Base-by-base conservation (phyloP, 2,113 vertebrate genomes). In the Nymphicus hollandicus region DNA sequence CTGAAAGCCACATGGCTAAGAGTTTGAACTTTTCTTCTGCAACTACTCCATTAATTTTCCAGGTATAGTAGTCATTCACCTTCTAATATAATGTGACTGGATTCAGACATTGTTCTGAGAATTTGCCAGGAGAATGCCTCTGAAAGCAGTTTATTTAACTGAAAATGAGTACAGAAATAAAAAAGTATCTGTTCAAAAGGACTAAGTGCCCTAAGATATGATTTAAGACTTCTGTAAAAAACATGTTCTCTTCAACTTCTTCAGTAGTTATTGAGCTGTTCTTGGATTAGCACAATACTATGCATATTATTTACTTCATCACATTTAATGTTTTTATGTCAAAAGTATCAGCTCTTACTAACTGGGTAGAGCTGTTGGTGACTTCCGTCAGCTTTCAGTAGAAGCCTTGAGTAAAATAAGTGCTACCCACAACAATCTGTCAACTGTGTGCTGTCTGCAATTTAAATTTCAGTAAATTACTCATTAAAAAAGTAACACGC, bases 1-100 rank as follows among this genome's bases (percentile, higher is more conserved):
- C 98, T 29, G 99, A 99, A 96, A 98, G 53, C 46, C 98, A 99
- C 71, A 96, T 98, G 84, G 94, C 97, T 69, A 99, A 99, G 96
- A 98, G 96, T 93, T 96, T 99, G 52, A 99, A 99, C 97, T 99
- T 99, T 96, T 99, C 99, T 41, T 99, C 99, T 44, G 99, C 99
- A 47, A 99, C 99, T 18, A 99, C 99, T 15, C 99, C 99, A 2
- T 95, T 99, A 64, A 99, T 99, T 98, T 99, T 99, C 96, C 99
- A 99, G 99, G 99, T 99, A 98, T 17, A 47, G 56, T 89, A 58
- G 37, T 87, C 53, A 88, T 84, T 79, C 35, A 39, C 14, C 50
- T 87, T 77, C 44, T 87, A 23, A 37, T 60, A 80, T 2, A 47
- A 44, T 1, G 2, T 66, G 20, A 23, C 27, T 89, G 35, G 22